Conservation (phyloP, 2,797 vertebrate genomes). For the Botia almorhae region DNA sequence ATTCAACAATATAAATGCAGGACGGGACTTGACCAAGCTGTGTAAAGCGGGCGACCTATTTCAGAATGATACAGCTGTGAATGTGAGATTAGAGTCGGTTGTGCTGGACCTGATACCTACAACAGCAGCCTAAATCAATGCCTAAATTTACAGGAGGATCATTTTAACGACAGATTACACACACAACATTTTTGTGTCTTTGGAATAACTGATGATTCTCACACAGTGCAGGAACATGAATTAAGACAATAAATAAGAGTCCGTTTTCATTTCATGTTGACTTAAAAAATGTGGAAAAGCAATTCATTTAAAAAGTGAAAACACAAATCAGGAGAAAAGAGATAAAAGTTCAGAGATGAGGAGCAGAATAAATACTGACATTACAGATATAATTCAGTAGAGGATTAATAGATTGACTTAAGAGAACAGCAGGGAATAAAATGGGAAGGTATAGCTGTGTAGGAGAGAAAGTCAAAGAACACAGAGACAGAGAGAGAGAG, state of each 20-base stretch:
- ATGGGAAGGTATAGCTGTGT: background rate
- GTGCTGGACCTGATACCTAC: background rate
- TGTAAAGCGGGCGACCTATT: too few relatives aligned
- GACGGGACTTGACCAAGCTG: too few relatives aligned
- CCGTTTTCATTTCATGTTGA: slow-evolving; percentile 1
- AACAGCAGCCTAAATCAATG: background rate
- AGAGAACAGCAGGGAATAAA: too few relatives aligned
- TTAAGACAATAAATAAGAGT: background rate
- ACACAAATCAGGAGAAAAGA: background rate
- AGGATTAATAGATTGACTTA: too few relatives aligned
- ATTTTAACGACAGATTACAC: background rate
- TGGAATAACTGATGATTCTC: background rate
- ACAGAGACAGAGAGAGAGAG: background rate
- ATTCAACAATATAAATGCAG: background rate
- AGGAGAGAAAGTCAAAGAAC: slow-evolving; percentile 6
- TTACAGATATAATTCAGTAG: background rate
- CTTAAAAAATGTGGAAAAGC: background rate
- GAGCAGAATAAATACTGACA: background rate
- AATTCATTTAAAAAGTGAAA: background rate
- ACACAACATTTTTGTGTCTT: background rate
- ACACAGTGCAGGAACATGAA: background rate
- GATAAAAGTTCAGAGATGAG: background rate
- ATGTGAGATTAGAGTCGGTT: too few relatives aligned
- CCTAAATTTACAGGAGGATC: background rate
- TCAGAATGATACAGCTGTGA: too few relatives aligned